Conservation (phyloP, 1,140 invertebrate species). For the Papilio glaucus region DNA sequence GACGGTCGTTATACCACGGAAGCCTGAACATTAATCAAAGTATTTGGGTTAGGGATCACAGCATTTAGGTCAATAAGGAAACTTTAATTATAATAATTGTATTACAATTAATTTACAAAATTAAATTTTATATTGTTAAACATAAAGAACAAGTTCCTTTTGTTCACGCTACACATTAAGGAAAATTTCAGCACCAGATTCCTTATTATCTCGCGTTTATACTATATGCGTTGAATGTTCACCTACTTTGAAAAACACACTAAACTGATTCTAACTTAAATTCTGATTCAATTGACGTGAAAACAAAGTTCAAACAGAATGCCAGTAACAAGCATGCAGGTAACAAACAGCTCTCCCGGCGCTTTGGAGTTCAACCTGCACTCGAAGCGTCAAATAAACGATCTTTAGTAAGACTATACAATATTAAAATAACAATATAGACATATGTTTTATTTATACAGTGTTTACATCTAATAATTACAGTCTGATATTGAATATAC, state of each 20-base stretch:
- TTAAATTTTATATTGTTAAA: not conserved
- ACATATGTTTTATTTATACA: too few species aligned
- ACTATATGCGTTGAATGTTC: too few species aligned
- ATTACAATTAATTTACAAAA: constrained; percentile 4
- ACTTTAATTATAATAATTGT: not conserved
- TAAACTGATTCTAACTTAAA: too few species aligned
- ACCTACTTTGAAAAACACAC: too few species aligned
- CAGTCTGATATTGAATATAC: too few species aligned
- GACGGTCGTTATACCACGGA: not conserved
- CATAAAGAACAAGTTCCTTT: not conserved
- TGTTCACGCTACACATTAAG: too few species aligned
- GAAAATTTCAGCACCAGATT: too few species aligned
- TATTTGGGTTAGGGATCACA: constrained; percentile 3
- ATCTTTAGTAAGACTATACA: too few species aligned
- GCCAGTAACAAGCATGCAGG: not conserved
- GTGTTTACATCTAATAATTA: too few species aligned
- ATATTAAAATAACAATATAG: too few species aligned
- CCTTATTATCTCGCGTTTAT: too few species aligned
- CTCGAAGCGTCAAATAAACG: not conserved
- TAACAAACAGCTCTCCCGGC: not conserved
- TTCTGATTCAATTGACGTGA: not conserved
- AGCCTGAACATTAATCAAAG: constrained; percentile 16
- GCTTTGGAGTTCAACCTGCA: not conserved
- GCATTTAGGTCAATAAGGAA: constrained; percentile 6
- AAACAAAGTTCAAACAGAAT: constrained; percentile 12